Percentiles rank a stretch among this genome's conserved stretches.
Conservation (phyloP, 2,797 vertebrate genomes). For the Sebastes cheni region DNA sequence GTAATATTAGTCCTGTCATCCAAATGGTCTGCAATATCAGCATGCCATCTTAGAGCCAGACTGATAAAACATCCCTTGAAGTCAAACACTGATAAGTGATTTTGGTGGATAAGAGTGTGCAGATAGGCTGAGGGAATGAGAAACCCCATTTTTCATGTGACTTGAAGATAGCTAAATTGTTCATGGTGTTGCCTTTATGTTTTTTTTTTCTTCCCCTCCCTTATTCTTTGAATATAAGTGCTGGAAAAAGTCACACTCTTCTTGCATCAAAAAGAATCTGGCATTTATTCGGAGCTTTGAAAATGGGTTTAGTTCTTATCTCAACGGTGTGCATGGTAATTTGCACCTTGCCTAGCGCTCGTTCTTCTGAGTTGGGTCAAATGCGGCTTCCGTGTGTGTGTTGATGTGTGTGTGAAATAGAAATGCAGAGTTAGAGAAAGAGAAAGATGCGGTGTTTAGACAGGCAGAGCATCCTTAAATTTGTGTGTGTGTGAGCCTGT, state of each 20-base stretch:
- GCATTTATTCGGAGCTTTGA: constrained; percentile 79
- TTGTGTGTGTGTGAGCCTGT: constrained; percentile 8
- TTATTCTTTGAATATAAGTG: constrained; percentile 64
- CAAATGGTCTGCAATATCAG: constrained; percentile 53
- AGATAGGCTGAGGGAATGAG: constrained; percentile 55
- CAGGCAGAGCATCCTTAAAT: constrained; percentile 18
- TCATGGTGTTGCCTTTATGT: constrained; percentile 65
- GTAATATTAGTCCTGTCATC: constrained; percentile 45
- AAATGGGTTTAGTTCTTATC: constrained; percentile 78
- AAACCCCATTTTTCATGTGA: constrained; percentile 62
- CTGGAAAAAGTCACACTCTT: constrained; percentile 67
- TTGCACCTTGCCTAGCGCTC: constrained; percentile 68
- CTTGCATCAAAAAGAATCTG: constrained; percentile 75
- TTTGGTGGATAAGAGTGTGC: constrained; percentile 54
- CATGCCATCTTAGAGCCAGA: constrained; percentile 42
- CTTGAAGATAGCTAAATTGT: constrained; percentile 71
- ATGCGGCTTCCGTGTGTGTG: constrained; percentile 7
- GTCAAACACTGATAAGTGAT: constrained; percentile 72
- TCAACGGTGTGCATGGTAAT: constrained; percentile 68
- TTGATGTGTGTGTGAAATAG: constrained; percentile 48
- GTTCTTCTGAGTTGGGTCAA: constrained; percentile 63
- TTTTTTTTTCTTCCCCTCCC: constrained; percentile 22
- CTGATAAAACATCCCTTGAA: constrained; percentile 71
- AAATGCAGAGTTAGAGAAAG: constrained; percentile 29
- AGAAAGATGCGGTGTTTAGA: constrained; percentile 8